A percentile compares a stretch with the other conserved stretches of the same genome.
Conservation (phyloP, 2,888 invertebrate genomes). For the Nysson spinosus region DNA sequence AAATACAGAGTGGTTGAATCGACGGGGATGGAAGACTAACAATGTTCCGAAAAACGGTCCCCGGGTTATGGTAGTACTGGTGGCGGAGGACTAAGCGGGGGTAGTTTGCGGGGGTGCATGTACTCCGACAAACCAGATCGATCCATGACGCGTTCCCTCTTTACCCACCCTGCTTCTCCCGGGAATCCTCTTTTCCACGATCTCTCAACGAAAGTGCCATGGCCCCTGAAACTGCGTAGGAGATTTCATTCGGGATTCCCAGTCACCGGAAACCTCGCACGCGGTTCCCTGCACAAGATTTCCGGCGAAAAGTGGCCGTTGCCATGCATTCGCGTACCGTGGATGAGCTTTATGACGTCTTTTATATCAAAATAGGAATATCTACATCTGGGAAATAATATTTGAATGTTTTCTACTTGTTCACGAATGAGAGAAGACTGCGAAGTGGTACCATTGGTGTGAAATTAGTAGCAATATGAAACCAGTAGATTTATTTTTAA, state of each 20-base stretch:
- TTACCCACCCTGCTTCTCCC: constrained; percentile 14
- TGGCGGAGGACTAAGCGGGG: constrained; percentile 2
- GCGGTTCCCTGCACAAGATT: constrained; percentile 1
- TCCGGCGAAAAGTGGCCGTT: constrained; percentile 5
- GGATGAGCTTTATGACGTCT: too few species aligned
- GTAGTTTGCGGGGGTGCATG: constrained; percentile 48
- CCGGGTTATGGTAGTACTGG: too few species aligned
- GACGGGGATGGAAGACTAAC: constrained; percentile 31
- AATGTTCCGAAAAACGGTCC: constrained; percentile 59
- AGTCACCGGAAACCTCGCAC: constrained; percentile 58
- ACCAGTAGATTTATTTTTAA: too few species aligned
- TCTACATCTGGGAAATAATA: too few species aligned
- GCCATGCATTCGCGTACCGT: too few species aligned
- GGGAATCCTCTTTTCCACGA: constrained; percentile 21
- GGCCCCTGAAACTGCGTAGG: constrained; percentile 54
- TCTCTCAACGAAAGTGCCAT: constrained; percentile 40
- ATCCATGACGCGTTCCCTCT: constrained; percentile 49
- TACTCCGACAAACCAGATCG: constrained; percentile 68
- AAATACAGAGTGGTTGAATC: constrained; percentile 31
- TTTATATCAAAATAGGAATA: too few species aligned
- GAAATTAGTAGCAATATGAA: too few species aligned
- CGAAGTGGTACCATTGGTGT: too few species aligned
- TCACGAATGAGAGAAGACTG: too few species aligned
- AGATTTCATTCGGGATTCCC: constrained; percentile 67
- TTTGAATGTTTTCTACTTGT: too few species aligned